Evolutionary conservation across 2,888 invertebrate species (phyloP).

Genomic region (Drosophila sordidapex): DNA sequence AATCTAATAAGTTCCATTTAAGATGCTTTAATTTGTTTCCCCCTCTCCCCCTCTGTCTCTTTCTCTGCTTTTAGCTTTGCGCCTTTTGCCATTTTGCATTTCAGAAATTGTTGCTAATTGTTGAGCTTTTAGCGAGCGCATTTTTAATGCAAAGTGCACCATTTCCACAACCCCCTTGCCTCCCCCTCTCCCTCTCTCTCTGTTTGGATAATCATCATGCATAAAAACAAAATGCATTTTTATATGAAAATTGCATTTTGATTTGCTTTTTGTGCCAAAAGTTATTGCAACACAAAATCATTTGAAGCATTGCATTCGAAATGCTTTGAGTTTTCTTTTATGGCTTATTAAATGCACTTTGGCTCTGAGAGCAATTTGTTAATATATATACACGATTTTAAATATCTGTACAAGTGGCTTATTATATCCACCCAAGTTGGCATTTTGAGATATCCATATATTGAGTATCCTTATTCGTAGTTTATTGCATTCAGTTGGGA

Average conservation of each 20-base stretch:
- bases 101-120: conserved; percentile 77
- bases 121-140: conserved; percentile 76
- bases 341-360: background rate
- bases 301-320: conserved; percentile 2
- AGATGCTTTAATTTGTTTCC: conserved; percentile 76
- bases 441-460: background rate
- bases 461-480: background rate
- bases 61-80: conserved; percentile 32
- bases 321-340: background rate
- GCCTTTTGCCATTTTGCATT: conserved; percentile 65
- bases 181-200: background rate
- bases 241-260: conserved; percentile 58
- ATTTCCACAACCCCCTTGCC: conserved; percentile 6
- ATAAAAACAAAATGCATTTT: conserved; percentile 51
- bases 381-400: background rate
- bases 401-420: background rate
- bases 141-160: conserved; percentile 78
- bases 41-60: conserved; percentile 10
- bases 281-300: conserved; percentile 32
- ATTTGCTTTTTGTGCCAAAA: conserved; percentile 28
- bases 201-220: background rate
- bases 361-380: background rate
- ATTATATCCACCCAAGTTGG: background rate
- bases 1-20: conserved; percentile 84
- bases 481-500: background rate